phyloP scores from a whole-genome alignment of 1,140 invertebrate species.

The Cydia amplana region DNA sequence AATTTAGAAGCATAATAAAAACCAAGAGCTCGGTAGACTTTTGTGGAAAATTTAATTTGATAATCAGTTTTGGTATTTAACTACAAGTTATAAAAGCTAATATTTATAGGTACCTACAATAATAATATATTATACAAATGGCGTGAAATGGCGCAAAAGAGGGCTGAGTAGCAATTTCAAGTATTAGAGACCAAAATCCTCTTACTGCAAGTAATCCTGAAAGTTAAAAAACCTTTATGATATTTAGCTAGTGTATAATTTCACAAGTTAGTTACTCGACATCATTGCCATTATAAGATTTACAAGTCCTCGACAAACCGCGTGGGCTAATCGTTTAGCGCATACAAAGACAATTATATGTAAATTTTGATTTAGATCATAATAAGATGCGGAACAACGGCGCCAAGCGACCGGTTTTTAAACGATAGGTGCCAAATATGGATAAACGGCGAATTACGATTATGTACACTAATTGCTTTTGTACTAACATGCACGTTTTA shows the following conservation, averaged over 20 bases:
- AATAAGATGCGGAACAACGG: conserved; percentile 41
- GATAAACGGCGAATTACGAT: conserved; percentile 34
- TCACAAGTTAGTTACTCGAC: neutral
- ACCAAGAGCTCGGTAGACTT: conserved; percentile 2
- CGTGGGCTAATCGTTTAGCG: conserved; percentile 26
- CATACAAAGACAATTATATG: conserved; percentile 43
- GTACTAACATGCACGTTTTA: conserved; percentile 36
- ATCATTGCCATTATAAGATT: conserved; percentile 1
- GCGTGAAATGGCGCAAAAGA: too few species aligned
- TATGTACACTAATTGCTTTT: conserved; percentile 42
- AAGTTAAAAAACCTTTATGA: neutral
- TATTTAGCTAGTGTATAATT: neutral
- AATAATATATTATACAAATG: too few species aligned
- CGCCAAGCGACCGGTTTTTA: conserved; percentile 46
- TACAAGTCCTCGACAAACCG: conserved; percentile 5
- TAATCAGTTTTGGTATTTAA: neutral
- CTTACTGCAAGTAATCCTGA: too few species aligned
- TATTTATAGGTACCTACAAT: too few species aligned
- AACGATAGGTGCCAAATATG: conserved; percentile 43
- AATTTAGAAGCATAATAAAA: conserved; percentile 1
- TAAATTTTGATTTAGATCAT: conserved; percentile 45
- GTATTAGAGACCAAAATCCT: too few species aligned
- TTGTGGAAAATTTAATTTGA: neutral
- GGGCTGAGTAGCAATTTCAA: too few species aligned
- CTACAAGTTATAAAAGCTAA: too few species aligned